Percentiles rank a stretch among this genome's conserved stretches.
Evolutionary conservation across 2,797 vertebrate species (phyloP).

Genomic region (Micrastur ruficollis): DNA sequence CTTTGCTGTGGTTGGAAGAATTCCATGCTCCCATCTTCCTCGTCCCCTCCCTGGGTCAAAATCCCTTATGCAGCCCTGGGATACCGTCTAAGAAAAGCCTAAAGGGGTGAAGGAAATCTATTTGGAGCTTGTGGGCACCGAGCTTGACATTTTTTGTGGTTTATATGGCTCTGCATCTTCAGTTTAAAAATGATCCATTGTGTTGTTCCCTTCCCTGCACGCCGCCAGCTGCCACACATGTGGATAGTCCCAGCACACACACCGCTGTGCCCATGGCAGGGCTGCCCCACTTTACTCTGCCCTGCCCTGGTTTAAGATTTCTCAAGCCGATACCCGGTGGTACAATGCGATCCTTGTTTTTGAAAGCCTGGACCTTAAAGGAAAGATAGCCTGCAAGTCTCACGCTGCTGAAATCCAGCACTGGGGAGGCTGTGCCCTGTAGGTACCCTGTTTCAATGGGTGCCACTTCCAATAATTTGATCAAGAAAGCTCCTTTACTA

Average conservation of each 20-base stretch:
- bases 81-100: background rate
- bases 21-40: background rate
- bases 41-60: background rate
- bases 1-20: background rate
- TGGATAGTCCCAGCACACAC: background rate
- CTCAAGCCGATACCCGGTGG: background rate
- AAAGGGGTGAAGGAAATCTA: background rate
- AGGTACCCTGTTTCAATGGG: background rate
- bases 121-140: background rate
- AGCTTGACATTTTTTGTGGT: background rate
- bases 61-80: background rate
- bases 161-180: background rate
- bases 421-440: background rate
- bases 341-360: background rate
- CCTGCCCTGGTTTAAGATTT: background rate
- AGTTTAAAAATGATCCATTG: background rate
- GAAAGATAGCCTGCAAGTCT: background rate
- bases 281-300: background rate
- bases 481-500: background rate
- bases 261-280: rapidly evolving
- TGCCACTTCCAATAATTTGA: background rate
- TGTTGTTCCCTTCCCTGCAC: background rate
- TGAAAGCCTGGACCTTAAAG: background rate
- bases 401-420: background rate
- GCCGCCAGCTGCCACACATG: background rate